These are phyloP conservation scores for Lissocephala sabroskyi DNA, from an alignment of 2,888 invertebrate species.

Conservation along the genomic window DNA sequence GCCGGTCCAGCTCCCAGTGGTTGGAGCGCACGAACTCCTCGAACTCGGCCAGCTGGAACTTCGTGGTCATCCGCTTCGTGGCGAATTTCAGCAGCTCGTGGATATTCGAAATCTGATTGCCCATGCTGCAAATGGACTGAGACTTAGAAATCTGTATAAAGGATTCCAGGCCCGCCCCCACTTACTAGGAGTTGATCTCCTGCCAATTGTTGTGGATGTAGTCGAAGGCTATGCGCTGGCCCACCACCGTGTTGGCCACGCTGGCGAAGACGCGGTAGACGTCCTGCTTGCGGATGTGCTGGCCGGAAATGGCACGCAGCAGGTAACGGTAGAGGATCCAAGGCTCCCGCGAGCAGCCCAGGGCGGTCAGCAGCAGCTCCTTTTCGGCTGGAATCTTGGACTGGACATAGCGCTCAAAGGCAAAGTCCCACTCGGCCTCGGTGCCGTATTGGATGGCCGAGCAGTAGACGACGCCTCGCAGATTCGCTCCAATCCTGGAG, in stretches of 20 bases:
- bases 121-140: slow-evolving; percentile 75
- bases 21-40: slow-evolving; percentile 79
- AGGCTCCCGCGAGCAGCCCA: slow-evolving; percentile 87
- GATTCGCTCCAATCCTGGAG: slow-evolving; percentile 84
- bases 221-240: slow-evolving; percentile 86
- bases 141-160: neutral
- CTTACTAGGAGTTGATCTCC: slow-evolving; percentile 82
- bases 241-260: slow-evolving; percentile 83
- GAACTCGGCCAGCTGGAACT: slow-evolving; percentile 83
- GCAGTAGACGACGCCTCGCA: slow-evolving; percentile 89
- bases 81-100: slow-evolving; percentile 82
- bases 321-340: slow-evolving; percentile 84
- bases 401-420: slow-evolving; percentile 83
- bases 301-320: slow-evolving; percentile 81
- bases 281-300: slow-evolving; percentile 89
- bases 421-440: slow-evolving; percentile 90
- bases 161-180: slow-evolving; percentile 36
- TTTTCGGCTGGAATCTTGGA: slow-evolving; percentile 88
- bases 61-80: slow-evolving; percentile 82
- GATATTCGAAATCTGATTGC: slow-evolving; percentile 80
- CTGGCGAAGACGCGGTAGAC: slow-evolving; percentile 83
- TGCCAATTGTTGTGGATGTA: slow-evolving; percentile 85
- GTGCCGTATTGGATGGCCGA: slow-evolving; percentile 88
- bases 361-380: slow-evolving; percentile 81
- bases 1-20: slow-evolving; percentile 80